These are phyloP conservation scores for Xyrauchen texanus DNA, from an alignment of 2,113 vertebrate species.

Conservation along the genomic window DNA sequence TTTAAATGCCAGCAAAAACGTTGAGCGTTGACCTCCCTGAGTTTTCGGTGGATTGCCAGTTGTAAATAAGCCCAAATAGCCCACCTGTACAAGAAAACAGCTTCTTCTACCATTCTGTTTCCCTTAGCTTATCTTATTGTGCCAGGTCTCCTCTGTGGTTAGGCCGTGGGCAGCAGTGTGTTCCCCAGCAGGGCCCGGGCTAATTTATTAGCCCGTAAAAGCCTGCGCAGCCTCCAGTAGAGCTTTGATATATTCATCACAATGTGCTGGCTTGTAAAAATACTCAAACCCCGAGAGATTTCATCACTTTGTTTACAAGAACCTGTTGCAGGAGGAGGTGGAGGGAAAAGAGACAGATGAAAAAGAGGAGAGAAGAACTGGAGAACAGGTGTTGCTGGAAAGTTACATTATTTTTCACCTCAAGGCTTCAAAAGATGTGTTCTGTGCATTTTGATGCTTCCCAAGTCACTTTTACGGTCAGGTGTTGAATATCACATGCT, in stretches of 20 bases:
- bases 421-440: neutral
- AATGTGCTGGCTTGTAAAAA: conserved; percentile 53
- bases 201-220: conserved; percentile 60
- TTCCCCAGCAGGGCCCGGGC: conserved; percentile 40
- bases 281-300: conserved; percentile 48
- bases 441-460: neutral
- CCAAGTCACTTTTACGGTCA: conserved; percentile 2
- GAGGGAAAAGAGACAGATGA: neutral
- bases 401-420: conserved; percentile 45
- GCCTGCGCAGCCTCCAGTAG: conserved; percentile 43
- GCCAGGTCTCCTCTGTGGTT: conserved; percentile 34
- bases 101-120: neutral
- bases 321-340: conserved; percentile 40
- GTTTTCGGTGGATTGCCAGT: too few species aligned
- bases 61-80: neutral
- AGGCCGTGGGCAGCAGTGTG: conserved; percentile 35
- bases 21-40: too few species aligned
- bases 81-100: neutral
- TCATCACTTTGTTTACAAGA: conserved; percentile 57
- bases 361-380: conserved; percentile 7
- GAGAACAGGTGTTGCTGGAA: conserved; percentile 47
- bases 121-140: conserved; percentile 22
- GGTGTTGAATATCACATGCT: neutral
- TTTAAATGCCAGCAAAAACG: neutral
- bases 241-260: conserved; percentile 58